Evolutionary conservation across 2,113 vertebrate genomes (phyloP).

Genomic region (Pituophis catenifer): DNA sequence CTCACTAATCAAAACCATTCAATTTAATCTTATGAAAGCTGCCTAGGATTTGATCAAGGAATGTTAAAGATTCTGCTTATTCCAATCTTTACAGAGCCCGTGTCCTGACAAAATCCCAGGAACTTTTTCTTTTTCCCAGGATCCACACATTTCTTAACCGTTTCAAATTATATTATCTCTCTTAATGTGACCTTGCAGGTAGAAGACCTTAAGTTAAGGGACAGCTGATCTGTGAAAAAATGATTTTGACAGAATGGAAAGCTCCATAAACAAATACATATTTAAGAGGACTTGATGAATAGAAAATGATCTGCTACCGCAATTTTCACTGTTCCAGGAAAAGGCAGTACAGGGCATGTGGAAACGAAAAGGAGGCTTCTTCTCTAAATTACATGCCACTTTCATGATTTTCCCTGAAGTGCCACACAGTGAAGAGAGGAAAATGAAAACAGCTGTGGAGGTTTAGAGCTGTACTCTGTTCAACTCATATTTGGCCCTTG

Average conservation of each 20-base stretch:
- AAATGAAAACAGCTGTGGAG: slow-evolving; percentile 83
- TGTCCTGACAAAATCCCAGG: not conserved
- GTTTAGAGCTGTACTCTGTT: slow-evolving; percentile 77
- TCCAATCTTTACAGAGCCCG: not conserved
- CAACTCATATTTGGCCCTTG: slow-evolving; percentile 71
- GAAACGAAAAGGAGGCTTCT: slow-evolving; percentile 60
- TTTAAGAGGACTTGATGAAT: slow-evolving; percentile 52
- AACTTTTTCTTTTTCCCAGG: not conserved
- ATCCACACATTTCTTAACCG: not conserved
- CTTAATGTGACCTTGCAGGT: not conserved
- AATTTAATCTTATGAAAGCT: not conserved
- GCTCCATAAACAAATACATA: slow-evolving; percentile 41
- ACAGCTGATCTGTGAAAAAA: slow-evolving; percentile 11
- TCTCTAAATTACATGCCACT: slow-evolving; percentile 72
- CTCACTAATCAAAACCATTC: not conserved
- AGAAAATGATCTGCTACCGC: slow-evolving; percentile 61
- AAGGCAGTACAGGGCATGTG: slow-evolving; percentile 12
- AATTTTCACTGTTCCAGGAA: slow-evolving; percentile 68
- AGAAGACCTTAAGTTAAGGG: rapidly evolving
- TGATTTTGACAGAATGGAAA: not conserved
- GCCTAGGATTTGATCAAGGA: not conserved
- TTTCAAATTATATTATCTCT: not conserved
- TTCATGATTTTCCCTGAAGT: slow-evolving; percentile 71
- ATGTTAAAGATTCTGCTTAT: not conserved
- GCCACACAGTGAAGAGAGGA: slow-evolving; percentile 75